Base-by-base conservation (phyloP, 2,113 vertebrate genomes). In the Urocolius indicus region DNA sequence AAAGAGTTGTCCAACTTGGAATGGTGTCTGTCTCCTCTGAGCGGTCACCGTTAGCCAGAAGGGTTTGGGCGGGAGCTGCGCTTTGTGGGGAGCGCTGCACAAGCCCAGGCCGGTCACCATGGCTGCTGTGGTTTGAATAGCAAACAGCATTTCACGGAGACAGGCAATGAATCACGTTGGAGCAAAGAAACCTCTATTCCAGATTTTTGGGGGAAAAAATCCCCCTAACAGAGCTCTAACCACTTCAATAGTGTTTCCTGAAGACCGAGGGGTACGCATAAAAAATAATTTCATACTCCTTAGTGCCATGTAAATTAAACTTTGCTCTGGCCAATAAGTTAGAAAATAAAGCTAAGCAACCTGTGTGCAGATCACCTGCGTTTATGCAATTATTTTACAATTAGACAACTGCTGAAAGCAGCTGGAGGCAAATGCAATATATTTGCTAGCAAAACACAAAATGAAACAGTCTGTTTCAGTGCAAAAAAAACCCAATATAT, bases 341-440 rank as follows among this genome's bases (percentile, higher is more conserved):
- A 89, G 88, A 69, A 81, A 95, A 93, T 82, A 95, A 96, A 94
- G 79, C 73, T 86, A 86, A 93, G 93, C 45, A 96, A 94, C 83
- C 76, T 5, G 0, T 61, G 75, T 75, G 79, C 57, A 84, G 52
- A 94, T 96, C 93, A 93, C 96, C 93, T 94, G 93, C 0, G 8
- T 72, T 78, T 80, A 83, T 67, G 51, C 61, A 76, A 93, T 94
- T 92, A 94, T 83, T 87, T 81, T 79, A 93, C 85, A 95, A 96
- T 88, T 93, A 96, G 93, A 92, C 92, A 96, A 96, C 90, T 92
- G 95, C 90, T 96, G 85, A 90, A 97, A 96, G 72, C 93, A 89
- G 93, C 95, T 94, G 93, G 94, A 96, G 92, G 90, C 94, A 93
- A 97, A 94, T 46, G 76, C 90, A 92, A 84, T 87, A 81, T 62